A percentile compares a stretch with the other conserved stretches of the same genome.
Conservation (phyloP, 2,113 vertebrate species). For the Mohoua ochrocephala region DNA sequence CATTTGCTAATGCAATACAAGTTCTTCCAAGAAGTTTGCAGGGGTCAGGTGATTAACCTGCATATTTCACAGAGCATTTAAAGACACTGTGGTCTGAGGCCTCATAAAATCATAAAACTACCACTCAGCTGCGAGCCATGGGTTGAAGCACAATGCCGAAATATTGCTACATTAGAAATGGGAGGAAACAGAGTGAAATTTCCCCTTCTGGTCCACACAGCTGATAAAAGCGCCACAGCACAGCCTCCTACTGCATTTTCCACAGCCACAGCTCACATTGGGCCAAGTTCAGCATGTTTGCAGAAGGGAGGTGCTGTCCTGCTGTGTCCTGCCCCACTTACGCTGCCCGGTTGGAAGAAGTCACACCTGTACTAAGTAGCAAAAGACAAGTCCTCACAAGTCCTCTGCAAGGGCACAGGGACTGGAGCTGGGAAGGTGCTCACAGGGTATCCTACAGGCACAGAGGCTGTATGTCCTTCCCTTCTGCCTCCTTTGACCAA, state of each 20-base stretch:
- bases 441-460: not conserved
- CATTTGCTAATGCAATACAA: conserved; percentile 75
- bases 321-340: conserved; percentile 33
- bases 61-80: conserved; percentile 57
- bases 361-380: not conserved
- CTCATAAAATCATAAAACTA: conserved; percentile 52
- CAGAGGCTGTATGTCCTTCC: not conserved
- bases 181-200: not conserved
- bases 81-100: conserved; percentile 58
- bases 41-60: conserved; percentile 66
- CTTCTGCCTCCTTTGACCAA: not conserved
- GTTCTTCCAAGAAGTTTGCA: conserved; percentile 65
- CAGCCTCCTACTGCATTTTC: not conserved
- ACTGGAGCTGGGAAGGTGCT: not conserved
- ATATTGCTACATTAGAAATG: conserved; percentile 37
- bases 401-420: not conserved
- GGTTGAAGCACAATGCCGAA: conserved; percentile 55
- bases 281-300: not conserved
- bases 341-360: not conserved
- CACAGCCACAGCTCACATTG: not conserved
- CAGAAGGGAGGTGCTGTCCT: not conserved
- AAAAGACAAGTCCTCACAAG: not conserved
- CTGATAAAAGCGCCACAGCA: not conserved
- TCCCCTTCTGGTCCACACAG: not conserved
- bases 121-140: conserved; percentile 5